A percentile compares a stretch with the other conserved stretches of the same genome.
phyloP scores from a whole-genome alignment of 2,113 vertebrate species.

The Petromus typicus region DNA sequence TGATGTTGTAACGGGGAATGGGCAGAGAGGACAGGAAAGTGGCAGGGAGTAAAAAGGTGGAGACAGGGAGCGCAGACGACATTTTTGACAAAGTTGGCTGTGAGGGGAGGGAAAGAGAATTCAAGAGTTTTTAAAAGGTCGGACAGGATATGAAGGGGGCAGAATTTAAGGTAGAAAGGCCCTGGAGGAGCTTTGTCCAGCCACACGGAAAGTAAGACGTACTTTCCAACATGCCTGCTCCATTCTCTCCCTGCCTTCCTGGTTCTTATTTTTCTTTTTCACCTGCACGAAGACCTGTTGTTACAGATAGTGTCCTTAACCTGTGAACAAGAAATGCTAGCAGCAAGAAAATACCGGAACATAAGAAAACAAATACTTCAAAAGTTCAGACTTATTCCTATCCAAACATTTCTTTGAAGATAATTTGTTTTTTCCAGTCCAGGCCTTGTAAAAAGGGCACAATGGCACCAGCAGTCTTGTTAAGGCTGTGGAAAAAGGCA shows the following conservation, averaged over 20 bases:
- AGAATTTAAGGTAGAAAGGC: background rate
- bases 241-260: background rate
- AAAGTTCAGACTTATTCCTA: slow-evolving; percentile 26
- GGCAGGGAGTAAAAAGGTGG: no score
- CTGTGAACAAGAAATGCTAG: background rate
- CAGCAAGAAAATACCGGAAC: slow-evolving; percentile 21
- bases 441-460: slow-evolving; percentile 69
- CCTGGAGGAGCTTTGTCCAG: background rate
- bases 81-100: background rate
- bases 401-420: slow-evolving; percentile 54
- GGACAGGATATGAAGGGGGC: background rate
- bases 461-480: background rate
- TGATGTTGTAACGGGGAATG: background rate
- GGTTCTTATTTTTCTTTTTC: slow-evolving; percentile 3
- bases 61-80: background rate
- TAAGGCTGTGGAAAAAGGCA: slow-evolving; percentile 63
- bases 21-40: background rate
- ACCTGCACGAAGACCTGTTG: background rate
- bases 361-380: slow-evolving; percentile 44
- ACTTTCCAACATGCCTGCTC: background rate
- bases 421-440: slow-evolving; percentile 63
- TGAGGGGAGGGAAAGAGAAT: background rate
- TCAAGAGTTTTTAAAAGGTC: background rate
- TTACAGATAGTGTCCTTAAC: background rate
- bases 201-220: background rate